Evolutionary conservation across 2,888 invertebrate genomes (phyloP).

Genomic region (Tricholauxania praeusta): DNA sequence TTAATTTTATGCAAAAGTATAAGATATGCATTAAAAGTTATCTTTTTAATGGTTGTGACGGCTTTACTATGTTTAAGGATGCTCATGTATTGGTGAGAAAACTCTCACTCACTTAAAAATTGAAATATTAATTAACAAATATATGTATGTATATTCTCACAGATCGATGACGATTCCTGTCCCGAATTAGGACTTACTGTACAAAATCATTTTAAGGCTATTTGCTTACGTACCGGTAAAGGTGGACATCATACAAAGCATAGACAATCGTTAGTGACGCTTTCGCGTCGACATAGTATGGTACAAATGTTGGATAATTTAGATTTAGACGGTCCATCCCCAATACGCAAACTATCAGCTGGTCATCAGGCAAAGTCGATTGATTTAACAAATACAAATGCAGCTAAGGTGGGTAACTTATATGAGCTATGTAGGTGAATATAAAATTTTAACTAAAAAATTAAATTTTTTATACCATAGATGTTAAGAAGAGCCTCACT

Average conservation of each 20-base stretch:
- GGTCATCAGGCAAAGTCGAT: conserved; percentile 64
- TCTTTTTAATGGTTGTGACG: conserved; percentile 85
- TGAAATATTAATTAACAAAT: neutral
- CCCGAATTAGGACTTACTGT: conserved; percentile 86
- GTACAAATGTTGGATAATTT: conserved; percentile 81
- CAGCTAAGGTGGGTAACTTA: conserved; percentile 59
- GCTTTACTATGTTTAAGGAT: conserved; percentile 82
- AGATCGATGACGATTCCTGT: conserved; percentile 88
- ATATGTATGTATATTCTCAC: conserved; percentile 44
- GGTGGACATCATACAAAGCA: conserved; percentile 78
- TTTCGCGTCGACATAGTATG: conserved; percentile 83
- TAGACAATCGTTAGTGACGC: conserved; percentile 85
- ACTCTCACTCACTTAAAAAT: neutral
- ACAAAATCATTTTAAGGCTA: conserved; percentile 91
- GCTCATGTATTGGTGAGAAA: conserved; percentile 78
- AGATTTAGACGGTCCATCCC: conserved; percentile 80
- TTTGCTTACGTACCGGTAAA: conserved; percentile 82
- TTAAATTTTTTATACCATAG: conserved; percentile 57
- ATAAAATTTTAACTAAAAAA: neutral
- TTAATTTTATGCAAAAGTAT: conserved; percentile 79
- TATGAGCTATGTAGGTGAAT: neutral
- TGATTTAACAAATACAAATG: conserved; percentile 61
- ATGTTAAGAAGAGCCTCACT: conserved; percentile 80
- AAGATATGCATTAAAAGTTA: conserved; percentile 86
- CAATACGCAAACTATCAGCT: conserved; percentile 70